Conservation (phyloP, 2,797 vertebrate species). For the Mareca strepera region DNA sequence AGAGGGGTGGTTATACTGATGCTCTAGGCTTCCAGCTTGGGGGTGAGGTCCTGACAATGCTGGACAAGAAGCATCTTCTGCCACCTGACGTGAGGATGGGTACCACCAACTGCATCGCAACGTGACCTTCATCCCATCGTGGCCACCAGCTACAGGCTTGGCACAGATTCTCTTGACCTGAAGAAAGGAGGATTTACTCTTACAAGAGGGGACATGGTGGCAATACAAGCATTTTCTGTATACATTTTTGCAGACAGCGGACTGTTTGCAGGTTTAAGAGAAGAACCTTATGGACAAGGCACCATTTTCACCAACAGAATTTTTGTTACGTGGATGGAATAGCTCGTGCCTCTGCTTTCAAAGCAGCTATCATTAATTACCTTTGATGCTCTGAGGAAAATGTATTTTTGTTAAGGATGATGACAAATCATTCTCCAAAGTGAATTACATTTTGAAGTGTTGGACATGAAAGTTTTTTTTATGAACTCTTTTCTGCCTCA, state of each 20-base stretch:
- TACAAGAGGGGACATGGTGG: background rate
- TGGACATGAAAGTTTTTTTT: background rate
- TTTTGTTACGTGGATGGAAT: background rate
- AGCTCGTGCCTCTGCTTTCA: background rate
- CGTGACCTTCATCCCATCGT: background rate
- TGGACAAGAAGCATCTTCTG: background rate
- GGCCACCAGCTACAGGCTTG: background rate
- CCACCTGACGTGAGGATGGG: background rate
- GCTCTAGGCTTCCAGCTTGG: background rate
- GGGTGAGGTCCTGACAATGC: background rate
- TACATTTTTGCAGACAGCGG: background rate
- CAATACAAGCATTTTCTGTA: background rate
- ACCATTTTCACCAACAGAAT: background rate
- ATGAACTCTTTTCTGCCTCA: background rate
- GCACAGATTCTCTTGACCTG: background rate
- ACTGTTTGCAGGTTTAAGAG: background rate
- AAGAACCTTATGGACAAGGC: background rate
- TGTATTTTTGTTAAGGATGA: accelerated
- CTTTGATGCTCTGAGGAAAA: background rate
- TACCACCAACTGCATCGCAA: background rate
- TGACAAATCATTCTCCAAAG: background rate
- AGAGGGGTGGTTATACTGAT: background rate
- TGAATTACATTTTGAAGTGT: background rate
- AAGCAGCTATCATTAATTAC: background rate
- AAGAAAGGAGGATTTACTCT: background rate